Evolutionary conservation across 37 sponge, comb jelly and placozoan genomes (phyloP).

Genomic region (Chondrilla cf. caribensis): DNA sequence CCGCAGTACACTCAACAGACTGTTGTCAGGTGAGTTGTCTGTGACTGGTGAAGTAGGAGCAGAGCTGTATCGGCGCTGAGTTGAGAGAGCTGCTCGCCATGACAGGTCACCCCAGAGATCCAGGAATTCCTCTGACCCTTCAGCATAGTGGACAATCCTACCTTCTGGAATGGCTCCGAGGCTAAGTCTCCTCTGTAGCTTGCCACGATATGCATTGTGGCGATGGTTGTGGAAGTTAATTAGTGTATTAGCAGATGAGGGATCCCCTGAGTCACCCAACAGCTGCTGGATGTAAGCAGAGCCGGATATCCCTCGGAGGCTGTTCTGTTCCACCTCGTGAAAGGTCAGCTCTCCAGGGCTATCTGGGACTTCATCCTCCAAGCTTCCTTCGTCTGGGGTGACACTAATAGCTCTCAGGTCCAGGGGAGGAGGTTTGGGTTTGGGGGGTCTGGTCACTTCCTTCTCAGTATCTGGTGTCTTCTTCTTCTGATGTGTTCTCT

Average conservation of each 20-base stretch:
- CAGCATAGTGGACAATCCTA: constrained; percentile 46
- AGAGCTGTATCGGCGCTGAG: neutral
- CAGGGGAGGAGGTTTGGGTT: neutral
- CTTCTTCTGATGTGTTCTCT: too few relatives aligned
- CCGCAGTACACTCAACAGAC: neutral
- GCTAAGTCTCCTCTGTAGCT: constrained; percentile 55
- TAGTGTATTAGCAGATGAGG: too few relatives aligned
- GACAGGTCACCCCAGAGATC: neutral
- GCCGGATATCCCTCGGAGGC: neutral
- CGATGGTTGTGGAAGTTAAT: constrained; percentile 4
- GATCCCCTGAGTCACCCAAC: neutral
- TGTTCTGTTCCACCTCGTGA: constrained; percentile 19
- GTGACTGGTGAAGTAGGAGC: constrained; percentile 11
- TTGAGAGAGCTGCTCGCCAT: neutral
- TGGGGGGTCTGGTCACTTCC: neutral
- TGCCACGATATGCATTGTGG: constrained; percentile 1
- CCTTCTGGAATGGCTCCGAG: constrained; percentile 76
- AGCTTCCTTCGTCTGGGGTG: neutral
- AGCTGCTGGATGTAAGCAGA: constrained; percentile 13
- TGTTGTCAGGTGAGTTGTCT: too few relatives aligned
- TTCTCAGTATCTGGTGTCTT: neutral
- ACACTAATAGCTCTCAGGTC: too few relatives aligned
- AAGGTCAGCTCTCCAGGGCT: constrained; percentile 16
- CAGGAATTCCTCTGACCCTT: neutral
- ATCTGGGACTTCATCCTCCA: neutral